Base-by-base conservation (phyloP, 2,113 vertebrate species). In the Trachemys scripta region DNA sequence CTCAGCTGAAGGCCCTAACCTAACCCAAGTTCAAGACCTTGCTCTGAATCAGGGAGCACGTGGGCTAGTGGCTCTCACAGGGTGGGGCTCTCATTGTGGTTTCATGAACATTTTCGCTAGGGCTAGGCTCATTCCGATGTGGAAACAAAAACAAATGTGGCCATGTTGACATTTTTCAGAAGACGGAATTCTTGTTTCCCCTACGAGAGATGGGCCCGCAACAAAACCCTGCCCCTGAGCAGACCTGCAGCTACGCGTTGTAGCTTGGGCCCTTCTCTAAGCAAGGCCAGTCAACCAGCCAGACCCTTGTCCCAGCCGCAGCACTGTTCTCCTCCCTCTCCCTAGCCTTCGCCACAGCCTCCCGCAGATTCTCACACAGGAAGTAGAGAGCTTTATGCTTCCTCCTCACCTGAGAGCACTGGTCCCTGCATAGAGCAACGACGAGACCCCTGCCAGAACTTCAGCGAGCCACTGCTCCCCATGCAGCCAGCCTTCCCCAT, bases 191-290 rank as follows among this genome's bases (percentile, higher is more conserved):
- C 6, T 65, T 65, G 31, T 35, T 65, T 35, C 31, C 31, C 31
- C 54, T 56, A 5, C 24, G 25, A 56, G 62, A 65, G 16, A 65
- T 17, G 62, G 62, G 62, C 31, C 62, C 13, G 7, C 62, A 31
- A 14, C 3, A 29, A 31, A 16, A 2, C 1, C 8, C 2, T 17
- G 29, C 3, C 1, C 10, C 49, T 10, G 31, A 82, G 38, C 5
- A 80, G 10, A 62, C 45, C 24, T 57, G 88, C 35, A 6, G 8
- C 4, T 8, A 45, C 53, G 17, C n/a, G 6, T 3, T 25, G 27
- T 85, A 19, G 20, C 42, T 45, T 35, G 38, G 87, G 51, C 51
- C 8, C 57, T 49, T 87, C 11, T 16, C 54, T 72, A 5, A 4
- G 19, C 13, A 45, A 89, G 29, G 10, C 57, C 12, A 62, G 29